These are phyloP conservation scores for Hafferia zeledoni DNA, from an alignment of 2,797 vertebrate genomes.

Conservation along the genomic window DNA sequence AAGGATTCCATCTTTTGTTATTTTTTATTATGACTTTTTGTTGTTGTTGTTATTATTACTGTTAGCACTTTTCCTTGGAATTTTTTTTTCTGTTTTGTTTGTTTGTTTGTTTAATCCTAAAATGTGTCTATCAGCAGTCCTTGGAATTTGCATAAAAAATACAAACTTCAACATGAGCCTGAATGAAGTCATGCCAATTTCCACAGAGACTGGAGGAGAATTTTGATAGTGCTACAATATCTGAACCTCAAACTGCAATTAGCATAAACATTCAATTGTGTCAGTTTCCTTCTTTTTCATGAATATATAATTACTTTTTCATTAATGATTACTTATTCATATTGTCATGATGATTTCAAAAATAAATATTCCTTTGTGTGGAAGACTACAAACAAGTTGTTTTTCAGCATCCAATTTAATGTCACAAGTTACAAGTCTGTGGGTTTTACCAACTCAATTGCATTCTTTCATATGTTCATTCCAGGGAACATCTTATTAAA, in stretches of 20 bases:
- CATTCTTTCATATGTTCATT: background rate
- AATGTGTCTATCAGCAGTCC: accelerated
- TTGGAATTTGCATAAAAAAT: background rate
- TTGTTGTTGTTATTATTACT: background rate
- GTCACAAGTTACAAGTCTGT: background rate
- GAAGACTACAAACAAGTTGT: background rate
- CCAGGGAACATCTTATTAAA: background rate
- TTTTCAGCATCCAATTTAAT: background rate
- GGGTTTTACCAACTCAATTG: background rate
- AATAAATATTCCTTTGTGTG: background rate
- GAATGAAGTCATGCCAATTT: background rate
- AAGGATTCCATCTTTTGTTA: background rate
- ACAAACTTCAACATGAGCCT: background rate
- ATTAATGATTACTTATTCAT: background rate
- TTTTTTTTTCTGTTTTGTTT: too few species aligned
- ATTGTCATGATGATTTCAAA: background rate
- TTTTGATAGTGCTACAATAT: background rate
- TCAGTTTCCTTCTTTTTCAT: background rate
- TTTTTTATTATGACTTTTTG: background rate
- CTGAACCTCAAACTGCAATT: background rate
- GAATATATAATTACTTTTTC: background rate
- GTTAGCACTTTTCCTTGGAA: background rate
- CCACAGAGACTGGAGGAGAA: background rate
- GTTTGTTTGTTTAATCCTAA: background rate
- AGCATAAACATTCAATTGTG: background rate